phyloP scores from a whole-genome alignment of 2,113 vertebrate genomes.

The Crotalus viridis region DNA sequence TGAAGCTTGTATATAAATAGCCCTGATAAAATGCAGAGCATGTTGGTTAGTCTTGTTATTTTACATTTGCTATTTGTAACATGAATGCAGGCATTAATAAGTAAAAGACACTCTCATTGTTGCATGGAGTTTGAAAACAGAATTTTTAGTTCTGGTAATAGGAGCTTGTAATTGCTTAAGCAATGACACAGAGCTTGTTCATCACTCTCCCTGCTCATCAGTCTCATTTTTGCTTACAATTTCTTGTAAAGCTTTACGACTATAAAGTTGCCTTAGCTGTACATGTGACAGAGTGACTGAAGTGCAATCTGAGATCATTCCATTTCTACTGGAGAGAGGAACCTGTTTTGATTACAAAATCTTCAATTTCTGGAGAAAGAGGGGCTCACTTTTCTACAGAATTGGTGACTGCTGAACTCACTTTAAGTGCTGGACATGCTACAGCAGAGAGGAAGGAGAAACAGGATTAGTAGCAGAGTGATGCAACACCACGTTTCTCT shows the following conservation, averaged over 20 bases:
- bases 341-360: constrained; percentile 15
- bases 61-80: constrained; percentile 8
- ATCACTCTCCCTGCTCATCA: constrained; percentile 25
- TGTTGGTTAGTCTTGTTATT: not conserved
- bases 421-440: not conserved
- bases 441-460: not conserved
- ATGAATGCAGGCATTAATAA: not conserved
- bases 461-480: not conserved
- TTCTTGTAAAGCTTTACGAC: constrained; percentile 15
- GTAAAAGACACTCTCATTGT: not conserved
- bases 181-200: not conserved
- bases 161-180: not conserved
- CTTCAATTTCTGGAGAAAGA: not conserved
- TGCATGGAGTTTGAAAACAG: constrained; percentile 16
- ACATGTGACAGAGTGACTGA: constrained; percentile 16
- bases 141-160: constrained; percentile 20
- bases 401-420: not conserved
- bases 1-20: not conserved
- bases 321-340: not conserved
- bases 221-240: constrained; percentile 20
- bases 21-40: constrained; percentile 1
- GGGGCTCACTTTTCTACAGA: not conserved
- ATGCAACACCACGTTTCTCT: not conserved
- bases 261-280: not conserved
- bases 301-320: constrained; percentile 23